Evolutionary conservation across 2,888 invertebrate genomes (phyloP).

Genomic region (Blera fallax): DNA sequence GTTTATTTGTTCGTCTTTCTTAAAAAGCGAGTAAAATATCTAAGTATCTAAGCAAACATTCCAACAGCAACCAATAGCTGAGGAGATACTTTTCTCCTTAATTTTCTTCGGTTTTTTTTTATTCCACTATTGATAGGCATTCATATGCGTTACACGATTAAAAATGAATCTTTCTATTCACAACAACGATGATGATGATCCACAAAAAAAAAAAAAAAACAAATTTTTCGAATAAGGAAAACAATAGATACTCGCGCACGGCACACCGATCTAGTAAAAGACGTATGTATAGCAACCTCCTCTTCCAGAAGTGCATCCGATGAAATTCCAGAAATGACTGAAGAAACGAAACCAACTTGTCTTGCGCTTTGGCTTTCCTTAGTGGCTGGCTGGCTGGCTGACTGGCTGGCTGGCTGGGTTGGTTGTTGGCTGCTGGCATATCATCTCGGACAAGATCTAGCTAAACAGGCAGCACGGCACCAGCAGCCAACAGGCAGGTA

Average conservation of each 20-base stretch:
- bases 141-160: slow-evolving; percentile 28
- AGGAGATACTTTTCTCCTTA: not conserved
- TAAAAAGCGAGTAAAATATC: slow-evolving; percentile 12
- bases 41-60: slow-evolving; percentile 53
- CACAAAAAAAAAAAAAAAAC: too few species aligned
- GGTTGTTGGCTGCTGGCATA: slow-evolving; percentile 43
- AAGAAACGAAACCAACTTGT: slow-evolving; percentile 68
- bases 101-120: slow-evolving; percentile 1
- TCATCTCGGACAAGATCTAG: slow-evolving; percentile 69
- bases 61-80: not conserved
- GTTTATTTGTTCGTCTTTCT: slow-evolving; percentile 13
- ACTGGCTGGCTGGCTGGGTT: slow-evolving; percentile 37
- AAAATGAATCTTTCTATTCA: slow-evolving; percentile 11
- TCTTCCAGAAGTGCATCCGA: slow-evolving; percentile 71
- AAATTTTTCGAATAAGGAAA: slow-evolving; percentile 37
- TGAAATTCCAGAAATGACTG: slow-evolving; percentile 73
- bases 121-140: slow-evolving; percentile 24
- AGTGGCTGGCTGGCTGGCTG: slow-evolving; percentile 27
- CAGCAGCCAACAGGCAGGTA: slow-evolving; percentile 58
- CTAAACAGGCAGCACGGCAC: slow-evolving; percentile 60
- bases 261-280: slow-evolving; percentile 2
- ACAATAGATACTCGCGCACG: slow-evolving; percentile 44
- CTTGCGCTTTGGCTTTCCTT: slow-evolving; percentile 71
- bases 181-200: slow-evolving; percentile 45
- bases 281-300: not conserved